Evolutionary conservation across 1,140 invertebrate genomes (phyloP).

Genomic region (Paraescarpia echinospica): DNA sequence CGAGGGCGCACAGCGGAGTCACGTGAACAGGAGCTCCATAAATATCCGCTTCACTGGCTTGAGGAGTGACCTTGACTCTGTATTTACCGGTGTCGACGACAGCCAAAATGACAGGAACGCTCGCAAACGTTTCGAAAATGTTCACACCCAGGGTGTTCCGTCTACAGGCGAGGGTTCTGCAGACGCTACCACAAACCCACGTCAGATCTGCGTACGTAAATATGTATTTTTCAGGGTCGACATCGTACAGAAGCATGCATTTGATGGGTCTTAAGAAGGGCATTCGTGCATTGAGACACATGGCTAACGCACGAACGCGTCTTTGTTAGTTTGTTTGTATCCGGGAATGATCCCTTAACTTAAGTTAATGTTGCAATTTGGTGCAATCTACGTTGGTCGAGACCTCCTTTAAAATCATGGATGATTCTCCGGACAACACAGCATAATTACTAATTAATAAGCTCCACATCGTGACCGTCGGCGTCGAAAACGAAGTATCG

Average conservation of each 20-base stretch:
- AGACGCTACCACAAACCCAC: background rate
- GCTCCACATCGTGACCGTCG: background rate
- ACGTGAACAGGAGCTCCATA: background rate
- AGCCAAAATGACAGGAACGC: slow-evolving; percentile 3
- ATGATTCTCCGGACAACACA: background rate
- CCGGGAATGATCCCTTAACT: background rate
- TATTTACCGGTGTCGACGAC: background rate
- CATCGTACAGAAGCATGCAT: background rate
- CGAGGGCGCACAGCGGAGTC: background rate
- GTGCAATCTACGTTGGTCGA: background rate
- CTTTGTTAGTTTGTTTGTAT: background rate
- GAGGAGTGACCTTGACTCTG: background rate
- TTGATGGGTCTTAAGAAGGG: background rate
- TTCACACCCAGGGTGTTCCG: background rate
- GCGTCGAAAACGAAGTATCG: too few relatives aligned
- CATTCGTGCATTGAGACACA: background rate
- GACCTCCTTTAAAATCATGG: background rate
- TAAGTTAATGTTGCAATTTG: background rate
- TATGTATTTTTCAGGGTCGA: background rate
- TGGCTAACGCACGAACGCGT: background rate
- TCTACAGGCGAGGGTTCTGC: background rate
- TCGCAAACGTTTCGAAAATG: background rate
- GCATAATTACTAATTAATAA: background rate
- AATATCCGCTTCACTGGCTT: background rate
- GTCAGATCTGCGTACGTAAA: background rate